phyloP scores from a whole-genome alignment of 2,797 vertebrate genomes.

The Naso thynnoides region DNA sequence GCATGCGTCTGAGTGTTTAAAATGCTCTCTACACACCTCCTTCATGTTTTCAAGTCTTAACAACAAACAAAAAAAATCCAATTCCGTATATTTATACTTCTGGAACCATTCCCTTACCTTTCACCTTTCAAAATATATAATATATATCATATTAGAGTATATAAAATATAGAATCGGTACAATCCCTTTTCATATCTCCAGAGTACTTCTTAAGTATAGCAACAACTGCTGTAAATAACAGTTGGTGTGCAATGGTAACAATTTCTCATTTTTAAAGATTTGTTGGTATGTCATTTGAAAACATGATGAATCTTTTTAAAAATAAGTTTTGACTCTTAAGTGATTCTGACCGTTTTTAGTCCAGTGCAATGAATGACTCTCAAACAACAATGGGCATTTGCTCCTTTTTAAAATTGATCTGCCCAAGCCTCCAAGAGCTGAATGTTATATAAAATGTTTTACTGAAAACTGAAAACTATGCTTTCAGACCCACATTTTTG shows the following conservation, averaged over 20 bases:
- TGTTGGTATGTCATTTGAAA: constrained; percentile 85
- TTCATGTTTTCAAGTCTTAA: constrained; percentile 83
- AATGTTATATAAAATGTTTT: constrained; percentile 81
- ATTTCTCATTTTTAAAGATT: constrained; percentile 81
- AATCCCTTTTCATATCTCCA: constrained; percentile 85
- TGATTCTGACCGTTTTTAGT: constrained; percentile 81
- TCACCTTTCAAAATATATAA: constrained; percentile 90
- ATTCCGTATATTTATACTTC: constrained; percentile 81
- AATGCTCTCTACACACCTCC: constrained; percentile 81
- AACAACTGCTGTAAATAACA: constrained; percentile 84
- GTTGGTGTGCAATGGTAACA: constrained; percentile 82
- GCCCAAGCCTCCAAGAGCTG: constrained; percentile 82
- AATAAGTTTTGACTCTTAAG: constrained; percentile 84
- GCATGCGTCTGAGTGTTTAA: constrained; percentile 79
- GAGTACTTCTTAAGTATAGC: constrained; percentile 85
- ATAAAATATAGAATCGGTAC: constrained; percentile 90
- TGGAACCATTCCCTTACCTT: constrained; percentile 86
- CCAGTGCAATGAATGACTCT: constrained; percentile 88
- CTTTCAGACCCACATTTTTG: constrained; percentile 90
- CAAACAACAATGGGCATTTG: constrained; percentile 83
- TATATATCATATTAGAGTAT: constrained; percentile 87
- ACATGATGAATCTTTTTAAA: constrained; percentile 83
- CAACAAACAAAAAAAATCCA: constrained; percentile 83
- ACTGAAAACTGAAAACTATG: constrained; percentile 86
- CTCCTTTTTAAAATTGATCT: constrained; percentile 72